Percentiles rank a stretch among this genome's conserved stretches.
Evolutionary conservation across 1,140 invertebrate genomes (phyloP).

Genomic region (Anastrepha ludens): DNA sequence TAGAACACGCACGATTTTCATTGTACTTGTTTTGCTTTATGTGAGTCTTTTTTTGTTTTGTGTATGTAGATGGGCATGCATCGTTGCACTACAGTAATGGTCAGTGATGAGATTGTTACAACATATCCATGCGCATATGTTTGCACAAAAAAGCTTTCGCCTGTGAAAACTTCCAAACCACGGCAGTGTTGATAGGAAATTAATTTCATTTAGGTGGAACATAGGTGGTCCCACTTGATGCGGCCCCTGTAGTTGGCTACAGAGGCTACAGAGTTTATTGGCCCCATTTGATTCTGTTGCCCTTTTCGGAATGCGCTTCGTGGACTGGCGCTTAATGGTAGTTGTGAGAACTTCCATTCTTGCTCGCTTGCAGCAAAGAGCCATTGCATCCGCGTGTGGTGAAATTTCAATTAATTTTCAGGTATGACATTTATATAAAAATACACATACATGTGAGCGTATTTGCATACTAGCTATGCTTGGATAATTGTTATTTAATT

Average conservation of each 20-base stretch:
- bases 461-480: not conserved
- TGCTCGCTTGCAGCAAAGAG: not conserved
- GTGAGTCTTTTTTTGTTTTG: no score
- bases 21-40: not conserved
- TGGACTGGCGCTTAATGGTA: not conserved
- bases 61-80: not conserved
- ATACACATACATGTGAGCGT: not conserved
- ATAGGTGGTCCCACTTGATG: not conserved
- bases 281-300: not conserved
- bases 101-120: not conserved
- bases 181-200: not conserved
- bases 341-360: not conserved
- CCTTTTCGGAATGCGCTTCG: not conserved
- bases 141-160: not conserved
- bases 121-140: not conserved
- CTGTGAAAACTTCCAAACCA: not conserved
- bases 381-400: not conserved
- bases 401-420: not conserved
- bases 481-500: no score
- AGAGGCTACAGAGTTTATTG: not conserved
- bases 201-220: constrained; percentile 26
- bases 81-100: not conserved
- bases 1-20: not conserved
- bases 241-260: not conserved
- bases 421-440: not conserved